Percentiles rank a stretch among this genome's conserved stretches.
phyloP scores from a whole-genome alignment of 2,888 invertebrate genomes.

The Pocota personata region DNA sequence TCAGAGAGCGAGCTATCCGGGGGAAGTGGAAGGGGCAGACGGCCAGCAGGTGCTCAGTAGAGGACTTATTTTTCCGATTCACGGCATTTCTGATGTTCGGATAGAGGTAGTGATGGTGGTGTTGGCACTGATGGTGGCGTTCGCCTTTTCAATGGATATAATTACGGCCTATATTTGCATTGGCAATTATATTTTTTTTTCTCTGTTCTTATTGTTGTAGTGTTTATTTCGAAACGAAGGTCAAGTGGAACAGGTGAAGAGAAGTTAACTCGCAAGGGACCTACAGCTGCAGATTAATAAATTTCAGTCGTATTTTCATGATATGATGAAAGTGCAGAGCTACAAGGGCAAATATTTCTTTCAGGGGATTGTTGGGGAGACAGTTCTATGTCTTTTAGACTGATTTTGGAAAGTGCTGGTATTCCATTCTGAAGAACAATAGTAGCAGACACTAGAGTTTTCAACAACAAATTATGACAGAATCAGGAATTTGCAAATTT shows the following conservation, averaged over 20 bases:
- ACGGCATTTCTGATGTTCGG: slow-evolving; percentile 21
- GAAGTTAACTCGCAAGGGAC: slow-evolving; percentile 33
- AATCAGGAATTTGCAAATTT: too few relatives aligned
- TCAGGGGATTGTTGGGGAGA: too few relatives aligned
- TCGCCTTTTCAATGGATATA: slow-evolving; percentile 46
- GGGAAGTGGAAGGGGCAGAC: slow-evolving; percentile 37
- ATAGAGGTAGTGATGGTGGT: slow-evolving; percentile 2
- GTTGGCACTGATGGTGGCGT: slow-evolving; percentile 12
- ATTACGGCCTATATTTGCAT: slow-evolving; percentile 61
- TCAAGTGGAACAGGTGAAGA: slow-evolving; percentile 57
- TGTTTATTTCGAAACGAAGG: slow-evolving; percentile 24
- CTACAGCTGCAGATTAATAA: slow-evolving; percentile 14
- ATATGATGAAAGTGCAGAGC: not conserved
- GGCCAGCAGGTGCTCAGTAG: slow-evolving; percentile 11
- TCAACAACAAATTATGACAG: too few relatives aligned
- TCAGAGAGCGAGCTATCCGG: not conserved
- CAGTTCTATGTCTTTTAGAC: too few relatives aligned
- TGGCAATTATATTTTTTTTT: slow-evolving; percentile 46
- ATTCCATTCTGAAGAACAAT: too few relatives aligned
- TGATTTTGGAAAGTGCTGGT: too few relatives aligned
- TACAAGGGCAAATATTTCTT: too few relatives aligned
- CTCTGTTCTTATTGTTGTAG: slow-evolving; percentile 12
- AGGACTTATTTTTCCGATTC: slow-evolving; percentile 46
- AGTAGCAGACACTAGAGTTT: too few relatives aligned
- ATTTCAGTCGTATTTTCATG: not conserved